Conservation (phyloP, 2,888 invertebrate species). For the Calameuta pallipes region DNA sequence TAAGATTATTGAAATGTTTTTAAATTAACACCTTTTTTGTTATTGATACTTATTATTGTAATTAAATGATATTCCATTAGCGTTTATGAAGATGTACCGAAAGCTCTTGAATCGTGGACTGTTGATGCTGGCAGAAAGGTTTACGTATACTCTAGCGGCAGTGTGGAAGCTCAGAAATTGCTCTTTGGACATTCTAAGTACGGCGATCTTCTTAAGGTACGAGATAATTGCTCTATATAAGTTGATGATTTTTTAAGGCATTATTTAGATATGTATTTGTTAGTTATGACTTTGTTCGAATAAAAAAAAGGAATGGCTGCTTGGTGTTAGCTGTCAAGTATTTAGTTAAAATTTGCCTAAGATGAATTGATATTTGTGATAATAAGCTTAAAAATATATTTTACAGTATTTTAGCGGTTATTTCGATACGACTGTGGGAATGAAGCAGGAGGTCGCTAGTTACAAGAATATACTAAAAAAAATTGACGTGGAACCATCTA, state of each 20-base stretch:
- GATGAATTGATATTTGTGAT: background rate
- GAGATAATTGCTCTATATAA: slow-evolving; percentile 25
- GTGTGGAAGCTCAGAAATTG: slow-evolving; percentile 89
- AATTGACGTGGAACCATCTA: slow-evolving; percentile 73
- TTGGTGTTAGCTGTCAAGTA: background rate
- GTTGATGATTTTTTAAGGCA: background rate
- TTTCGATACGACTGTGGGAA: slow-evolving; percentile 89
- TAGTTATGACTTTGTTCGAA: no score
- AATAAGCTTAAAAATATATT: background rate
- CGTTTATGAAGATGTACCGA: slow-evolving; percentile 87
- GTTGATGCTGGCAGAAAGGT: slow-evolving; percentile 73
- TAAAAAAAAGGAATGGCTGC: background rate
- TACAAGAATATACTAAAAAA: slow-evolving; percentile 81
- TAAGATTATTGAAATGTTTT: background rate
- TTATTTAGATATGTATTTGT: no score
- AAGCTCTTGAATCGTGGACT: slow-evolving; percentile 79
- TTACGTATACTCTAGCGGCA: slow-evolving; percentile 93
- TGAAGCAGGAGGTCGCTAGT: slow-evolving; percentile 81
- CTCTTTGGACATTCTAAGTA: slow-evolving; percentile 81
- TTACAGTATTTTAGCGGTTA: slow-evolving; percentile 76
- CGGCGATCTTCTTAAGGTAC: slow-evolving; percentile 80
- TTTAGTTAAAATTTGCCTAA: background rate
- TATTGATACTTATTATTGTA: background rate
- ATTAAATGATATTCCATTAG: slow-evolving; percentile 68
- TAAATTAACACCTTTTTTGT: background rate